These are phyloP conservation scores for Anableps anableps DNA, from an alignment of 2,797 vertebrate species.

Conservation along the genomic window DNA sequence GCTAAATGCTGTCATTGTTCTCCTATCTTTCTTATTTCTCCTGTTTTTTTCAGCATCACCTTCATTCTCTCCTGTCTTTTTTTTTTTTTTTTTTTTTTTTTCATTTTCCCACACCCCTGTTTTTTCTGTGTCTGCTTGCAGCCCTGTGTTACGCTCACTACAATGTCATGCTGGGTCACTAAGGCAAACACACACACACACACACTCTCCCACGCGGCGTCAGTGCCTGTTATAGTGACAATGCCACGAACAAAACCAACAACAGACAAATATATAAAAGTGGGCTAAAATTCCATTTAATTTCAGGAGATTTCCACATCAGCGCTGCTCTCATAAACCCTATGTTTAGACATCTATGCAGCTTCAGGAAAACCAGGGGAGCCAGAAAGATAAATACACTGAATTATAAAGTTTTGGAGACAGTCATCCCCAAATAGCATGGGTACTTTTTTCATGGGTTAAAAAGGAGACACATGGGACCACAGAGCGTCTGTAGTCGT, in stretches of 20 bases:
- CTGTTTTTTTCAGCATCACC: neutral
- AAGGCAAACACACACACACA: slow-evolving; percentile 37
- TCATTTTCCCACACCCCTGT: slow-evolving; percentile 61
- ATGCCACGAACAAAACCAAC: slow-evolving; percentile 65
- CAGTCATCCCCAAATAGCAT: slow-evolving; percentile 61
- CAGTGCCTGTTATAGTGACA: slow-evolving; percentile 75
- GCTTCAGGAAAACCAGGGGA: slow-evolving; percentile 69
- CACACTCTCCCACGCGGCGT: slow-evolving; percentile 68
- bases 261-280: slow-evolving; percentile 71
- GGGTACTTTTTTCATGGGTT: slow-evolving; percentile 61
- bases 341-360: slow-evolving; percentile 68
- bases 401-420: slow-evolving; percentile 64
- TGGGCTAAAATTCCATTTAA: slow-evolving; percentile 69
- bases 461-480: slow-evolving; percentile 59
- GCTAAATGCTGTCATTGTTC: neutral
- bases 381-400: slow-evolving; percentile 73
- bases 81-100: slow-evolving; percentile 38
- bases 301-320: slow-evolving; percentile 76
- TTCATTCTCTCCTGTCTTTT: slow-evolving; percentile 21
- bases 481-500: slow-evolving; percentile 41
- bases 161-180: slow-evolving; percentile 79
- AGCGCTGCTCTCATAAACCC: slow-evolving; percentile 53
- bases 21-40: neutral
- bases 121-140: slow-evolving; percentile 73
- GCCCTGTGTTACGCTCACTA: slow-evolving; percentile 58